Evolutionary conservation across 2,888 invertebrate species (phyloP), one percentile per base, ranked within the genome.

Genomic region (Phyllotreta cruciferae): DNA sequence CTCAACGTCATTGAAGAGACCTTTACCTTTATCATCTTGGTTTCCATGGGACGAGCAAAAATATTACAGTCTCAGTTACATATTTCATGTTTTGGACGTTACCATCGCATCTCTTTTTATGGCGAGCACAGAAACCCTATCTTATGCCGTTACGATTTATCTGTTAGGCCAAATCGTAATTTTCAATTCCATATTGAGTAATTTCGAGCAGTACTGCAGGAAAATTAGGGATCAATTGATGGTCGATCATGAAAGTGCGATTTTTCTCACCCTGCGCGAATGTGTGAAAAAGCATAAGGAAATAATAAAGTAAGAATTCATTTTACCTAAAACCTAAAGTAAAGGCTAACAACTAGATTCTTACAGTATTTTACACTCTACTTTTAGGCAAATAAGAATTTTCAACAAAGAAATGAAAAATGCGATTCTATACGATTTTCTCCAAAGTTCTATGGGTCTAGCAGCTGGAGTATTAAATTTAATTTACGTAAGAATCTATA

Each of bases 401-500:
- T 73, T 70, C 49, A 73, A 73, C 38, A 58, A 60, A 11, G 61
- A 62, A n/a, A 70, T 73, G 70, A 70, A 66, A 60, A 63, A 68
- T 39, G 65, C 71, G 6, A 70, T 71, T 67, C 41, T 73, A 6
- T 66, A 69, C 44, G 72, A 73, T 54, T 73, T 73, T 58, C 60
- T 73, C 42, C 72, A 73, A 60, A 69, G 70, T 56, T 73, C 72
- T 6, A 35, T 71, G 6, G 71, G 71, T 42, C 49, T 71, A 38
- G 70, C 72, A 5, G 71, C 70, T 1, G 66, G 70, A 39, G 66
- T 66, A 7, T 47, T 70, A 49, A 67, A 66, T 45, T 56, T 71
- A 34, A 41, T 71, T 36, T 71, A 67, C 53, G 72, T 72, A 47
- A 47, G 57, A 41, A 60, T 57, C 53, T 35, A 56, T 38, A 8